These are phyloP conservation scores for Chloropsis hardwickii DNA, from an alignment of 2,113 vertebrate species.

Conservation along the genomic window DNA sequence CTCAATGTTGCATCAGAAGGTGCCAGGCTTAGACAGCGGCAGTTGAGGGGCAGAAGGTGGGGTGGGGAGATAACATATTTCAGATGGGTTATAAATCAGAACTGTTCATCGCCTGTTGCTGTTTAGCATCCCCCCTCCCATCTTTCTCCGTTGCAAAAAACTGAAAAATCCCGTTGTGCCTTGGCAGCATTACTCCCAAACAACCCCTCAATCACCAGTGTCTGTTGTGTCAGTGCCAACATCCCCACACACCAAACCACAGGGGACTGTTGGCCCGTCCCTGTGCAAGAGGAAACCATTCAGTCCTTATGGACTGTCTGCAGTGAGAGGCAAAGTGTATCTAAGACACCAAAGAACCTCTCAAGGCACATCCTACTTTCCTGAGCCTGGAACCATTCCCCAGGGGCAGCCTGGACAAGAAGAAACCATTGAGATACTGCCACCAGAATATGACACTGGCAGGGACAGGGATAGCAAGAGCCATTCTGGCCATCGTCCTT, in stretches of 20 bases:
- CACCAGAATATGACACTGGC: background rate
- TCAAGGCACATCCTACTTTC: background rate
- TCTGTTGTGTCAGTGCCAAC: background rate
- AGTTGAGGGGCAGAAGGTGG: slow-evolving; percentile 22
- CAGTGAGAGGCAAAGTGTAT: background rate
- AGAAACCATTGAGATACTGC: background rate
- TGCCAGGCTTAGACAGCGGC: background rate
- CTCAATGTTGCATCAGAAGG: slow-evolving; percentile 1
- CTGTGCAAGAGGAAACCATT: background rate
- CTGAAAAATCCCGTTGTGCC: background rate
- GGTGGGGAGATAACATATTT: slow-evolving; percentile 1
- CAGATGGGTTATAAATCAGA: slow-evolving; percentile 20
- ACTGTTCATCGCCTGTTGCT: background rate
- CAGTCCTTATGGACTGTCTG: background rate
- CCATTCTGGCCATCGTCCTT: background rate
- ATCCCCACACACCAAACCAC: slow-evolving; percentile 15
- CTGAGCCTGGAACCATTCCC: background rate
- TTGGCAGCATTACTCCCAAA: background rate
- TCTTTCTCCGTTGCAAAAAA: background rate
- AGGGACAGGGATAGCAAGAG: background rate
- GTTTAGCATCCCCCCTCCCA: background rate
- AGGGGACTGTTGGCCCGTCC: slow-evolving; percentile 21
- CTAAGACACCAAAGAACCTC: background rate
- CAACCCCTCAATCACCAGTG: background rate
- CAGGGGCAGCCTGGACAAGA: background rate